Evolutionary conservation across 2,888 invertebrate genomes (phyloP), one percentile per base, ranked within the genome.

Genomic region (Drosophila fungiperda): DNA sequence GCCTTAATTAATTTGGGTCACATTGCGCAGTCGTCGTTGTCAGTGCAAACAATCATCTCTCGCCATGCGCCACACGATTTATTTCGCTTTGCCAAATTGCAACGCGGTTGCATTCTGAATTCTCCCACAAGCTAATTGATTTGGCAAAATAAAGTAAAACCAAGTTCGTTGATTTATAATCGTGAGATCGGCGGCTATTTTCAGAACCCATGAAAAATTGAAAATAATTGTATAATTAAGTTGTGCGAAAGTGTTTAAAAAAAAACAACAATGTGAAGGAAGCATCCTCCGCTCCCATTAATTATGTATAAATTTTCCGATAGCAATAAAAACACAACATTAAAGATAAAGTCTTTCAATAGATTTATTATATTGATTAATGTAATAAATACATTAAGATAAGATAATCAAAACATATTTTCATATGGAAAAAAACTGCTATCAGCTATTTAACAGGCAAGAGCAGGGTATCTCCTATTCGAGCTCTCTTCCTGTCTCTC

Each of bases 1-100:
- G 29, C 29, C 15, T 20, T 5, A 23, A 23, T 36, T 12, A 38
- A 70, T 57, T 61, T 62, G 45, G 70, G 70, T 57, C 72, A 54
- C 52, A 26, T 15, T 45, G 23, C 45, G 45, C 23, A 23, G 45
- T 15, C 23, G 23, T 23, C 12, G 29, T 29, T 29, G 29, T 29
- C 29, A 4, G 29, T 29, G 29, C 29, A 62, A 45, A 54, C 26
- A 29, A 29, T 20, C 15, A 35, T 4, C 17, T 38, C n/a, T 9
- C n/a, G 29, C 6, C 6, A 29, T 29, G 29, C 29, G 45, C 45
- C 45, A 45, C 20, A 45, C 15, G 15, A 20, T 20, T 8, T 20
- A 23, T 4, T 4, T 15, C 15, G 20, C 40, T 9, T 11, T 20
- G n/a, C 15, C 17, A 35, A 35, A 49, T 3, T 59, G 48, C 48